phyloP scores from a whole-genome alignment of 1,140 invertebrate genomes.

The Pachyrhynchus sulphureomaculatus region DNA sequence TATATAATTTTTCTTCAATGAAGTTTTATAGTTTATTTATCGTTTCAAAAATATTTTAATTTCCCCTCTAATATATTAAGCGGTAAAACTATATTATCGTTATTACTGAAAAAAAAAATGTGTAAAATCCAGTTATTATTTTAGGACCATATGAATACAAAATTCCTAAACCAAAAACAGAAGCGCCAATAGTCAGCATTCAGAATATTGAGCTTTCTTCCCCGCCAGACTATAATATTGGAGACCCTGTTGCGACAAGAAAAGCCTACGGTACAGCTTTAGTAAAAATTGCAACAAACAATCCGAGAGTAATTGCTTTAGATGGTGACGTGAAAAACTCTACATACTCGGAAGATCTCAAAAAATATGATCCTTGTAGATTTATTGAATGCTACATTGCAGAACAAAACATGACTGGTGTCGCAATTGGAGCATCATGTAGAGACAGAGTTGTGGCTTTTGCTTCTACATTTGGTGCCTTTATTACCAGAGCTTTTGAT shows the following conservation, averaged over 20 bases:
- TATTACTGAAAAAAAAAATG: no score
- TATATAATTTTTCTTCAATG: no score
- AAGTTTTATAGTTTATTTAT: no score
- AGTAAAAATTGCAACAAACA: slow-evolving; percentile 83
- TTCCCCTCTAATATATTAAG: no score
- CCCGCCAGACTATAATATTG: slow-evolving; percentile 82
- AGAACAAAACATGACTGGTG: slow-evolving; percentile 96
- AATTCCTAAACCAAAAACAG: slow-evolving; percentile 61
- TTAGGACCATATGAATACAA: slow-evolving; percentile 28
- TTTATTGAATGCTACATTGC: slow-evolving; percentile 99
- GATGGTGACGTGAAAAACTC: slow-evolving; percentile 99
- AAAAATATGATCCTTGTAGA: slow-evolving; percentile 69
- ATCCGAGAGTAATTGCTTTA: slow-evolving; percentile 83
- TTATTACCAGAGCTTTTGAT: slow-evolving; percentile 94
- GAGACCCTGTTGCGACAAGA: slow-evolving; percentile 85
- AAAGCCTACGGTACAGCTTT: slow-evolving; percentile 86
- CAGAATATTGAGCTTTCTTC: slow-evolving; percentile 73
- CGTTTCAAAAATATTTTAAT: no score
- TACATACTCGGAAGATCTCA: slow-evolving; percentile 92
- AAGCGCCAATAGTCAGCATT: slow-evolving; percentile 72
- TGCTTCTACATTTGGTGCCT: slow-evolving; percentile 95
- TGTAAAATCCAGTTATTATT: no score
- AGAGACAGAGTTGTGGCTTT: slow-evolving; percentile 88
- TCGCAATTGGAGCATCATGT: slow-evolving; percentile 90
- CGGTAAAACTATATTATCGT: no score